phyloP scores from a whole-genome alignment of 2,113 vertebrate genomes.

The Fulmarus glacialis region DNA sequence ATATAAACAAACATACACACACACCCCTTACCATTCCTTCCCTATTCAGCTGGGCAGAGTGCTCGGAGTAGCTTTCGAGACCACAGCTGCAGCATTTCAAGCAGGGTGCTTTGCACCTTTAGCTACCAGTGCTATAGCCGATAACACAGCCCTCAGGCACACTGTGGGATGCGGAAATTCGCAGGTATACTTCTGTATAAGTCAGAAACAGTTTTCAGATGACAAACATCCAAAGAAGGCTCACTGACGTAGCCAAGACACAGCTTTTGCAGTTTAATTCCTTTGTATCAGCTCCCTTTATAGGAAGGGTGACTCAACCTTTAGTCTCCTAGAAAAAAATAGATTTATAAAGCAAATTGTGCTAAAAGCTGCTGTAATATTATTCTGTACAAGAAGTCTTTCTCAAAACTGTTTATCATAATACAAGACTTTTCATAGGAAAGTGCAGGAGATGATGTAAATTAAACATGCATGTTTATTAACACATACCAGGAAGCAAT shows the following conservation, averaged over 20 bases:
- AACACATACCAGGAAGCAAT: neutral
- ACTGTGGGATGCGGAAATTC: too few species aligned
- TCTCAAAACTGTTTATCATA: neutral
- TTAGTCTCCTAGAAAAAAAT: neutral
- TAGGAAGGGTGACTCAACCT: neutral
- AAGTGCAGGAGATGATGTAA: neutral
- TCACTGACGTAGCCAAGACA: neutral
- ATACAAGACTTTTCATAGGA: neutral
- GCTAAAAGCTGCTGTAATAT: neutral
- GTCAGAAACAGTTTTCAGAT: neutral
- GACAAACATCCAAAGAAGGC: neutral
- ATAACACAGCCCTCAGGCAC: neutral
- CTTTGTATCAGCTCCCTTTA: neutral
- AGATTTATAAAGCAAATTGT: neutral
- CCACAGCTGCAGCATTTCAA: neutral
- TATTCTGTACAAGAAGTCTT: neutral
- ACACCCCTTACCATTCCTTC: neutral
- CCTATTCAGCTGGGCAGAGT: neutral
- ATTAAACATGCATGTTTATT: neutral
- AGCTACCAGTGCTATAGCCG: neutral
- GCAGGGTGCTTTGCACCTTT: neutral
- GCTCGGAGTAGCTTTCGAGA: neutral
- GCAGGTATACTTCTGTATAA: neutral
- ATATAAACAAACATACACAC: too few species aligned
- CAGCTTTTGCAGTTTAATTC: neutral